These are phyloP conservation scores for Cromileptes altivelis DNA, from an alignment of 2,113 vertebrate genomes.

Conservation along the genomic window DNA sequence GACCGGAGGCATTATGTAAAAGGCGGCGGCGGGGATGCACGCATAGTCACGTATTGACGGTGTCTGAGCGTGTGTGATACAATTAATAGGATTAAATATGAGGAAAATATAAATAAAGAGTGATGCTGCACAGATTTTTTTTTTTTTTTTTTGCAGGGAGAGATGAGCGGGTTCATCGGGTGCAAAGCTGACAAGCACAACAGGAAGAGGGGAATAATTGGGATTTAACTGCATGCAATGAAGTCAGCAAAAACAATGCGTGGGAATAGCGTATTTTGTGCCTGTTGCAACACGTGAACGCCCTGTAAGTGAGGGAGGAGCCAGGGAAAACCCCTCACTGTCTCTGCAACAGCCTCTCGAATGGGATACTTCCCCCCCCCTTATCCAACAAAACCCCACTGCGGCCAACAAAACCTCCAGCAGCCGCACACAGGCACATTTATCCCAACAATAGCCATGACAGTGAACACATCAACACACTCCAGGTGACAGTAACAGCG, in stretches of 20 bases:
- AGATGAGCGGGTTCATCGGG: neutral
- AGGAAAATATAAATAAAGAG: neutral
- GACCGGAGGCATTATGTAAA: constrained; percentile 13
- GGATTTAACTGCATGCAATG: constrained; percentile 23
- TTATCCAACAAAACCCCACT: constrained; percentile 45
- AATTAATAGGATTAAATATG: neutral
- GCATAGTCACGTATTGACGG: neutral
- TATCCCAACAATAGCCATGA: neutral
- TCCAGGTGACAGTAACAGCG: neutral
- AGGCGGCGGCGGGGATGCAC: neutral
- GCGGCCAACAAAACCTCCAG: neutral
- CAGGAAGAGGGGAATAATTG: too few relatives aligned
- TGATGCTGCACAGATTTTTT: neutral
- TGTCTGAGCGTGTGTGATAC: neutral
- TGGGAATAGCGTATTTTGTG: constrained; percentile 70
- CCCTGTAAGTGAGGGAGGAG: constrained; percentile 91
- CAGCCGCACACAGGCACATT: constrained; percentile 26
- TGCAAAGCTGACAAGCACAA: neutral
- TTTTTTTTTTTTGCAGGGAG: neutral
- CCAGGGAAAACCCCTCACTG: constrained; percentile 95
- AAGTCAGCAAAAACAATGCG: constrained; percentile 67
- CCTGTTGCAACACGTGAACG: constrained; percentile 83
- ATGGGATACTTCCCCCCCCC: constrained; percentile 69
- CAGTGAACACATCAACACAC: constrained; percentile 18
- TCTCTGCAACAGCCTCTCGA: constrained; percentile 84